Evolutionary conservation across 2,888 invertebrate genomes (phyloP).

Genomic region (Nycteola revayana): DNA sequence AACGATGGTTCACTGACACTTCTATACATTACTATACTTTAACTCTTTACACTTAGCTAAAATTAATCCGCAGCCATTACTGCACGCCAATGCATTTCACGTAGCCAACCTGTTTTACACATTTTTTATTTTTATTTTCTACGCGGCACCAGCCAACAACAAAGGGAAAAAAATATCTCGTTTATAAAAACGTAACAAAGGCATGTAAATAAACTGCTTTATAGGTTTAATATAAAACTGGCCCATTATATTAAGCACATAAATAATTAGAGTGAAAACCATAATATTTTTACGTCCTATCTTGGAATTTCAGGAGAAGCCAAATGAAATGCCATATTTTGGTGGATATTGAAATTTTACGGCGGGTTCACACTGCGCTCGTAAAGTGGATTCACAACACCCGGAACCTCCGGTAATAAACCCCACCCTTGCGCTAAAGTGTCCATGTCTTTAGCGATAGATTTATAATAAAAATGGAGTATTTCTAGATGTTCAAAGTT

Average conservation of each 20-base stretch:
- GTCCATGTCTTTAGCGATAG: slow-evolving; percentile 39
- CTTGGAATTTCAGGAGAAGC: slow-evolving; percentile 47
- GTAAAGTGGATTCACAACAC: slow-evolving; percentile 42
- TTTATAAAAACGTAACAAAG: no score
- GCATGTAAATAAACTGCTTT: slow-evolving; percentile 8
- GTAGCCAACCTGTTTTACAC: no score
- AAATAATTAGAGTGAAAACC: slow-evolving; percentile 38
- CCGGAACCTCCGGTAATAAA: slow-evolving; percentile 35
- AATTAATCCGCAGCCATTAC: no score
- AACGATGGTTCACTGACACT: slow-evolving; percentile 63
- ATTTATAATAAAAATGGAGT: slow-evolving; percentile 49
- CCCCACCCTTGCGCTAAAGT: slow-evolving; percentile 34
- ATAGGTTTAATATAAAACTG: slow-evolving; percentile 34
- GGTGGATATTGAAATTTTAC: slow-evolving; percentile 65
- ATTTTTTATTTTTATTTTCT: no score
- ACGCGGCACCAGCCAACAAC: no score
- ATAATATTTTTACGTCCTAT: slow-evolving; percentile 38
- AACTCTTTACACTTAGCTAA: no score
- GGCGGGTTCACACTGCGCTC: slow-evolving; percentile 45
- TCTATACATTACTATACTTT: slow-evolving; percentile 42
- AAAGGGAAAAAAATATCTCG: no score
- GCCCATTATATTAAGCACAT: slow-evolving; percentile 28
- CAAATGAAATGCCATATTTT: slow-evolving; percentile 62
- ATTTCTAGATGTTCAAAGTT: no score
- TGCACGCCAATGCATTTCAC: no score